These are phyloP conservation scores for Mystacides longicornis DNA, from an alignment of 2,888 invertebrate genomes.

Conservation along the genomic window DNA sequence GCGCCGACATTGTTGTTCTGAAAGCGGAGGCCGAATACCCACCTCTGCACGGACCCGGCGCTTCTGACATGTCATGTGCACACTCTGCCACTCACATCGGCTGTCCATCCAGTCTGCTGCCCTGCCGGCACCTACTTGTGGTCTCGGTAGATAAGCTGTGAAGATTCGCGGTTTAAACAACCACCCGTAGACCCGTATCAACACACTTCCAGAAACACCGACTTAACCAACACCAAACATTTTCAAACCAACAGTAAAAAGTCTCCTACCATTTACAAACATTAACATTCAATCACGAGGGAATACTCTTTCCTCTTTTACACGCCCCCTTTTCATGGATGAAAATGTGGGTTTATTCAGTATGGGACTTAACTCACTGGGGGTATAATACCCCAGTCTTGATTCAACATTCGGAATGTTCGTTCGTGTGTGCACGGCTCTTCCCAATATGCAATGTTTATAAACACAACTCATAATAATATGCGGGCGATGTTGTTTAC, in stretches of 20 bases:
- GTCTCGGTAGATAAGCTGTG: constrained; percentile 1
- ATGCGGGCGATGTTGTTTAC: background rate
- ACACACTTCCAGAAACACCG: too few species aligned
- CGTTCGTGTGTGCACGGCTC: background rate
- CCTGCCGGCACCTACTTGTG: too few species aligned
- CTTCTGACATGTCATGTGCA: too few species aligned
- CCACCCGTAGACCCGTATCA: constrained; percentile 5
- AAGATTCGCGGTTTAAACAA: constrained; percentile 13
- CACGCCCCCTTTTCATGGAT: background rate
- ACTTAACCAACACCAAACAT: too few species aligned
- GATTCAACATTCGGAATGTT: constrained; percentile 11
- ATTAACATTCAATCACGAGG: too few species aligned
- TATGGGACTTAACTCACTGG: constrained; percentile 15
- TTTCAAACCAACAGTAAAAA: too few species aligned
- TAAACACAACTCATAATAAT: background rate
- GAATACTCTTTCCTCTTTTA: background rate
- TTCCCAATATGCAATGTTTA: background rate
- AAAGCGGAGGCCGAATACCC: too few species aligned
- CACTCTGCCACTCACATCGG: too few species aligned
- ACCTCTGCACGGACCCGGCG: too few species aligned
- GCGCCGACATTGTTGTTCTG: too few species aligned
- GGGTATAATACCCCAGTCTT: constrained; percentile 16
- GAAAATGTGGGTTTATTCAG: background rate
- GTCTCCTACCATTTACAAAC: too few species aligned
- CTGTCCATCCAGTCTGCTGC: background rate